Base-by-base conservation (phyloP, 1,140 invertebrate genomes). In the Cepaea nemoralis region DNA sequence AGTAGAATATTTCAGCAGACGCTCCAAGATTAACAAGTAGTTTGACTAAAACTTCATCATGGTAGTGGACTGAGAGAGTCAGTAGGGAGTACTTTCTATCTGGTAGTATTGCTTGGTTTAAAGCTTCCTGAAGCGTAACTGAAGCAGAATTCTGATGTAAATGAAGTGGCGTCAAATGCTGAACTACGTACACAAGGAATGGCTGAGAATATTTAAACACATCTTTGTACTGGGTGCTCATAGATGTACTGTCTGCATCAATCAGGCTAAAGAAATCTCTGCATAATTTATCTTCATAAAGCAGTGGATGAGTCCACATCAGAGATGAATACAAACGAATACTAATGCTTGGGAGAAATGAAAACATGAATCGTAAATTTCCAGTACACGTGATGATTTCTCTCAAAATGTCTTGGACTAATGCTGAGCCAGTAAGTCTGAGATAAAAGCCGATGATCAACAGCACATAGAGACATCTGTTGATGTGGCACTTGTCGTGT, bases 341-440 rank as follows among this genome's bases (percentile, higher is more conserved):
- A 24, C 31, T 37, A 16, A 71, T 71, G 22, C 69, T 24, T 14
- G 69, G 69, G 37, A 71, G 69, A 71, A 71, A 71, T 35, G 69
- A 71, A 71, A 71, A 71, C 69, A 71, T 71, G 69, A 71, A 71
- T 71, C 37, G 24, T 10, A 71, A 35, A 71, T 71, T 71, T 71
- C 37, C 37, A 22, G 10, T 71, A 24, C 69, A 71, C 6, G 37
- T 31, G 22, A 71, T 71, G 6, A 71, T 71, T 37, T 71, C 31
- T 71, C 69, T 35, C 69, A 71, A 40, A 35, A 71, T 37, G 10
- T 71, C 69, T 39, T 33, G 5, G 37, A 71, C 69, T 71, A 37
- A 24, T 71, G 35, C 37, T 71, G 37, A 35, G 24, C 37, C 10
- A 33, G 3, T 10, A 35, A 71, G 33, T 37, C 33, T 33, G 22